phyloP scores from a whole-genome alignment of 2,113 vertebrate genomes.

The Proteles cristata region DNA sequence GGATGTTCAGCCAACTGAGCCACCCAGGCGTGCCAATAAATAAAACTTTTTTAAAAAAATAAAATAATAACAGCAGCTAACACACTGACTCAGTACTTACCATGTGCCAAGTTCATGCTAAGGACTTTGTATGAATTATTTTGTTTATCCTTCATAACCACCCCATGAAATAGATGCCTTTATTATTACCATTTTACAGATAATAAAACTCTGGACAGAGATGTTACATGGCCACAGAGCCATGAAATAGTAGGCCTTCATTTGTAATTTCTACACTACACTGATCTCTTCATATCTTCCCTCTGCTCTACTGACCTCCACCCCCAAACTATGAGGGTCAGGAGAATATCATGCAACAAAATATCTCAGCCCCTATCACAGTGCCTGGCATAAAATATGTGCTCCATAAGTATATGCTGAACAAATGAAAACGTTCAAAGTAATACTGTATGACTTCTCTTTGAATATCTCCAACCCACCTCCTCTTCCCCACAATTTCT shows the following conservation, averaged over 20 bases:
- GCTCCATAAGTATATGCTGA: background rate
- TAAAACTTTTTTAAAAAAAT: background rate
- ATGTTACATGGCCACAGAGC: background rate
- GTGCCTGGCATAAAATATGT: background rate
- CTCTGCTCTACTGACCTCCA: background rate
- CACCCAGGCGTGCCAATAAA: background rate
- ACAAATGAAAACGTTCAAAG: constrained; percentile 38
- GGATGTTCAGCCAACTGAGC: too few relatives aligned
- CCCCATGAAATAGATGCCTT: background rate
- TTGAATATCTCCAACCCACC: background rate
- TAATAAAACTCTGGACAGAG: background rate
- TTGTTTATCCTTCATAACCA: background rate
- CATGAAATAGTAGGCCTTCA: background rate
- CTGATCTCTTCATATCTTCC: background rate
- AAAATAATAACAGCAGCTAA: background rate
- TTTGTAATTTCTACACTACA: background rate
- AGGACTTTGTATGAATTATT: background rate
- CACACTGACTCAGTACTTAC: background rate
- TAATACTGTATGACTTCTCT: background rate
- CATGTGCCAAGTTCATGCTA: background rate
- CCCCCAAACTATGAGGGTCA: background rate
- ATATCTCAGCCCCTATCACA: background rate
- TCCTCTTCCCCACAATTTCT: background rate
- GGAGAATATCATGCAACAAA: constrained; percentile 1
- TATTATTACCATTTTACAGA: background rate